These are phyloP conservation scores for Melitaea cinxia DNA, from an alignment of 1,140 invertebrate species.

Conservation along the genomic window DNA sequence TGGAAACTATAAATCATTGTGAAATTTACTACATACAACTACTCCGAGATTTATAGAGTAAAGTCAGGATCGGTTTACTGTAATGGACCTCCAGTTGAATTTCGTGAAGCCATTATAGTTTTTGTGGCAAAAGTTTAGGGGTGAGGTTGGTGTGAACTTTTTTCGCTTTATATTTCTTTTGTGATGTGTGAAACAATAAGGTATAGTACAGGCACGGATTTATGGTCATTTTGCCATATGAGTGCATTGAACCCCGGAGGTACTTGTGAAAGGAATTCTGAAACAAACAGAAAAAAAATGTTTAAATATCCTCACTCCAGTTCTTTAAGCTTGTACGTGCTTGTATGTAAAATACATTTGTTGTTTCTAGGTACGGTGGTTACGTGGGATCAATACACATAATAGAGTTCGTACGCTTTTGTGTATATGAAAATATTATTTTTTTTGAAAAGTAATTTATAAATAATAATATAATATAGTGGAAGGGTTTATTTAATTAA, in stretches of 20 bases:
- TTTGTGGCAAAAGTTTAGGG: conserved; percentile 12
- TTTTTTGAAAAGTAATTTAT: too few species aligned
- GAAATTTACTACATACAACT: conserved; percentile 44
- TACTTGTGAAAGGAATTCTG: conserved; percentile 22
- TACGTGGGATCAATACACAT: not conserved
- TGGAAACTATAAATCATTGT: conserved; percentile 45
- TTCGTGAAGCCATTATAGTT: conserved; percentile 18
- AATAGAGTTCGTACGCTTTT: too few species aligned
- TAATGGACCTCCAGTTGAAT: conserved; percentile 28
- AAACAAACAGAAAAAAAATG: conserved; percentile 10
- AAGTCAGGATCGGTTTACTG: conserved; percentile 16
- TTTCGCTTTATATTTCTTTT: conserved; percentile 30
- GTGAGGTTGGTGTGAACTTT: conserved; percentile 24
- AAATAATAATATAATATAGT: too few species aligned
- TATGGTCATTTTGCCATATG: conserved; percentile 49
- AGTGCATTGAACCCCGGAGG: conserved; percentile 37
- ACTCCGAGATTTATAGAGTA: conserved; percentile 38
- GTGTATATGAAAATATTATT: too few species aligned
- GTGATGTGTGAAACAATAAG: conserved; percentile 45
- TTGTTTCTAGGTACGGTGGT: not conserved
- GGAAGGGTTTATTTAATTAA: too few species aligned
- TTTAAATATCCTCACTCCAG: not conserved
- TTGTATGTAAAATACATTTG: not conserved
- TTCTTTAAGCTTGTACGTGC: not conserved
- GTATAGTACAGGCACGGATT: conserved; percentile 44